Percentiles rank a stretch among this genome's conserved stretches.
phyloP scores from a whole-genome alignment of 2,797 vertebrate species.

The Limnodromus scolopaceus region DNA sequence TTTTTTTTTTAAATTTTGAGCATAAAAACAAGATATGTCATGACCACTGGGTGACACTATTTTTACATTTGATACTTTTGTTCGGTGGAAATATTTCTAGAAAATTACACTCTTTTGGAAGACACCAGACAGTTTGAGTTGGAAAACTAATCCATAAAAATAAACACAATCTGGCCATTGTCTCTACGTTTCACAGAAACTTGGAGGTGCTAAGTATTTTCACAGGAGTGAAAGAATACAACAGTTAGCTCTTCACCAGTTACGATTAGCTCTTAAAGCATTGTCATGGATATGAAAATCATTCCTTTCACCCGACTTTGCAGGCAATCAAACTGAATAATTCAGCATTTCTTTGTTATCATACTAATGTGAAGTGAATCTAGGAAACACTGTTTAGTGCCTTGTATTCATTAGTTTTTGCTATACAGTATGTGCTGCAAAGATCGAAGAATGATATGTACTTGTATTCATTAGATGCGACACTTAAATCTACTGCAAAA shows the following conservation, averaged over 20 bases:
- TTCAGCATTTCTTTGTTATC: neutral
- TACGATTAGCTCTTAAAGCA: neutral
- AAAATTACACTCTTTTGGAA: neutral
- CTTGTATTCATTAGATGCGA: neutral
- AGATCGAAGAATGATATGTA: neutral
- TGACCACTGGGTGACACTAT: neutral
- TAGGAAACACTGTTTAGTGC: neutral
- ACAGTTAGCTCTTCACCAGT: neutral
- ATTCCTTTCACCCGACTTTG: neutral
- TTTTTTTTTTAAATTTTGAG: neutral
- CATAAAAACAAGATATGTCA: neutral
- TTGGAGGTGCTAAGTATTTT: neutral
- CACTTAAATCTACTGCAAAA: constrained; percentile 21
- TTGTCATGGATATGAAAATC: neutral
- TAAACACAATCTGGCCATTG: constrained; percentile 6
- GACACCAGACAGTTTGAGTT: neutral
- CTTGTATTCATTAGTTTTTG: neutral
- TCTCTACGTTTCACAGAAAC: constrained; percentile 9
- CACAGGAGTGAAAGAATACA: neutral
- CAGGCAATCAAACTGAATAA: neutral
- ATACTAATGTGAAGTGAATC: neutral
- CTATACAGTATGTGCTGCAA: neutral
- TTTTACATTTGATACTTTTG: constrained; percentile 29
- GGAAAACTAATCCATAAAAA: constrained; percentile 39
- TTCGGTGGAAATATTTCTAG: constrained; percentile 4